Evolutionary conservation across 2,113 vertebrate species (phyloP).

Genomic region (Labeo catla): DNA sequence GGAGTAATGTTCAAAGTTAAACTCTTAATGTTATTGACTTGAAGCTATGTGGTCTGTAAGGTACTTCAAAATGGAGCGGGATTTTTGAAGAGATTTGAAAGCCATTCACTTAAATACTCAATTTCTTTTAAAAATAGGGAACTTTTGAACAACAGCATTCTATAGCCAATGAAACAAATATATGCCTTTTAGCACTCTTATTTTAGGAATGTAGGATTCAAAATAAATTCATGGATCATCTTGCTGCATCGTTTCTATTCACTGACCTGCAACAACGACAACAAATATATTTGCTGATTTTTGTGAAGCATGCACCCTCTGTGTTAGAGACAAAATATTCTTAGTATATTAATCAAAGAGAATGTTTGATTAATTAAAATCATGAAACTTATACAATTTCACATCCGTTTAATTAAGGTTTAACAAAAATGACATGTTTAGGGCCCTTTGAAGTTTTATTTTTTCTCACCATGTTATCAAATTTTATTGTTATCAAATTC

Average conservation of each 20-base stretch:
- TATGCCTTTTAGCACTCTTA: no score
- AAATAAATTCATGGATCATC: neutral
- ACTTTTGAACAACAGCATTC: no score
- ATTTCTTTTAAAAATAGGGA: no score
- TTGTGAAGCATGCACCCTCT: neutral
- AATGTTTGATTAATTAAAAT: no score
- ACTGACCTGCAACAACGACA: neutral
- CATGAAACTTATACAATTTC: no score
- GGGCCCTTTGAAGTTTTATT: no score
- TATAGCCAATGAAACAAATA: no score
- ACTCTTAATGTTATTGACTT: neutral
- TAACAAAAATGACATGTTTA: no score
- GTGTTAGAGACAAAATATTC: neutral
- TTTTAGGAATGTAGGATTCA: neutral
- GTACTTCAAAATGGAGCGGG: neutral
- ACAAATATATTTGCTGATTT: neutral
- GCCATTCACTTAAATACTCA: neutral
- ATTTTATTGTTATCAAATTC: no score
- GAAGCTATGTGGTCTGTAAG: neutral
- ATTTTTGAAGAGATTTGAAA: neutral
- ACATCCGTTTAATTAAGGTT: no score
- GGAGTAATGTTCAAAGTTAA: neutral
- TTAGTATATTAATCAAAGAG: no score
- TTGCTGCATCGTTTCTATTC: neutral
- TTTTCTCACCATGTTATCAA: no score